Base-by-base conservation (phyloP, 1,140 invertebrate species). In the Drosophila subobscura region DNA sequence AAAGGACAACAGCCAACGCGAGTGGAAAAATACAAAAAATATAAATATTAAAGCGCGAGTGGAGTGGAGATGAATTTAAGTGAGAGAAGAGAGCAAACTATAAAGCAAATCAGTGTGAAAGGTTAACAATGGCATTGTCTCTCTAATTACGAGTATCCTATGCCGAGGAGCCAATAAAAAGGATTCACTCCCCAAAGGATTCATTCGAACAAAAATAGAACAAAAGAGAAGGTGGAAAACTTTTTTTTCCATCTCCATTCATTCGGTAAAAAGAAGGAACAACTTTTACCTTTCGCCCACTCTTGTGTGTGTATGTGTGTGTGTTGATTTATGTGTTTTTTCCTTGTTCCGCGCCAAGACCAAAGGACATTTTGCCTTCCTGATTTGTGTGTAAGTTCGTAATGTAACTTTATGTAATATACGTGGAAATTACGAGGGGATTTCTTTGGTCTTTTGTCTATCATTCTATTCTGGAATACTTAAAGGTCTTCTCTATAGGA, bases 311-410 rank as follows among this genome's bases (percentile, higher is more conserved):
- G 6, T 41, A 40, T 52, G 41, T 29, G 56, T 52, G 41, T 51
- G 45, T 46, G 67, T 61, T 77, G 81, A 86, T 86, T 86, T 86
- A 73, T 80, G 68, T 73, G 68, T 72, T 68, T 66, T 75, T 50
- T 74, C 63, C 61, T 52, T 73, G 61, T 56, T 63, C 66, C 23
- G 66, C 66, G 58, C 55, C 77, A 70, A 64, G 63, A 53, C 63
- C 64, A 68, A 37, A 68, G 66, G 66, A 70, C 66, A 46, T 40
- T 70, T 70, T 46, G 29, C 49, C 42, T 67, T 67, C 49, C 49
- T 64, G 16, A 14, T 67, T 64, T 67, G 50, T 68, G 65, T 68
- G 65, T 67, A 67, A 67, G 65, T 67, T 67, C 60, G 49, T 47
- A 54, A 40, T 68, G 65, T 68, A 56, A 68, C 63, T 68, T 68